Evolutionary conservation across 2,888 invertebrate species (phyloP), one percentile per base, ranked within the genome.

Genomic region (Nudaria mundana): DNA sequence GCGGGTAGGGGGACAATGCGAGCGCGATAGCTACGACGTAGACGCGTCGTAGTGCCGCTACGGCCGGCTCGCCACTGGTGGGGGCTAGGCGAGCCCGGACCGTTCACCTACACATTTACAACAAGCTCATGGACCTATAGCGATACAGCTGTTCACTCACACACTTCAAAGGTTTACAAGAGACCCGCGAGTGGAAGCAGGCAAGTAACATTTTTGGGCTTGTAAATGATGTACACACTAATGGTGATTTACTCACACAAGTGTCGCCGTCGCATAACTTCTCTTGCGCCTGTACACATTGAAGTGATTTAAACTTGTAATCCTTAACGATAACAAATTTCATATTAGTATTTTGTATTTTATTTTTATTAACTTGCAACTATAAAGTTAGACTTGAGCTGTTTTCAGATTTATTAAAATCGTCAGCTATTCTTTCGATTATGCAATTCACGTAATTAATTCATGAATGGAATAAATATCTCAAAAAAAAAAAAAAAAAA

Each of bases 231-330:
- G 77, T 75, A 78, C 79, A 83, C 81, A 81, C 70, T 67, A 68
- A 76, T 77, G 73, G 67, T 72, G 75, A 76, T 78, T 76, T 70
- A 80, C 82, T 57, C 82, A 76, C 80, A 87, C 86, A 71, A 48
- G 30, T 48, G 49, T 41, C 12, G 40, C 56, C 57, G 56, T 72
- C 71, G 68, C 72, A 70, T 71, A 62, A 62, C 49, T 59, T 55
- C 66, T 70, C 67, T 65, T 61, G 59, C 72, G 72, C 66, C 66
- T 65, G 71, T 77, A 80, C 72, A 80, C 78, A 76, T 76, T 73
- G 63, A 58, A 75, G 68, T 80, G 81, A 82, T 81, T 82, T 81
- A 79, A 86, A 86, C 80, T 86, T 87, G 81, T 86, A 84, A 87
- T 84, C 83, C 81, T 71, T 75, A 76, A 82, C 76, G 81, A 84